Evolutionary conservation across 2,888 invertebrate genomes (phyloP).

Genomic region (Carcina quercana): DNA sequence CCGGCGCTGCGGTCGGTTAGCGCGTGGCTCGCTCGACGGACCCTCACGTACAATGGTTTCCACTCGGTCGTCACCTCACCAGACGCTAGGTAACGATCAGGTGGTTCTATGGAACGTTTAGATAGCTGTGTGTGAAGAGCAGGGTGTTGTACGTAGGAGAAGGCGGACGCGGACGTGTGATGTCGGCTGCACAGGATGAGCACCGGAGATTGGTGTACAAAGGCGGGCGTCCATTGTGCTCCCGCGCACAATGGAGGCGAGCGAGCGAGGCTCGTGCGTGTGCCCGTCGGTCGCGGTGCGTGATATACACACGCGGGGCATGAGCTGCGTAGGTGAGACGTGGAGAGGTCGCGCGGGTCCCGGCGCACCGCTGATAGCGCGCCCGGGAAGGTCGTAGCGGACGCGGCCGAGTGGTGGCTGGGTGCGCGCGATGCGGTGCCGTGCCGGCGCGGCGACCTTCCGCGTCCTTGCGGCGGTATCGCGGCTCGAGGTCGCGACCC

Average conservation of each 20-base stretch:
- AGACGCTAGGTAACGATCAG: too few species aligned
- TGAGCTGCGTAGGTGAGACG: constrained; percentile 22
- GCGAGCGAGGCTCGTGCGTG: neutral
- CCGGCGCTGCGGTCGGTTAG: too few species aligned
- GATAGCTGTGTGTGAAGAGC: too few species aligned
- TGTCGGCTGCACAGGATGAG: constrained; percentile 9
- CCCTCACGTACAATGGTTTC: too few species aligned
- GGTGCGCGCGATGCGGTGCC: constrained; percentile 2
- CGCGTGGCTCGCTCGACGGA: too few species aligned
- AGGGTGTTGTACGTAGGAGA: too few species aligned
- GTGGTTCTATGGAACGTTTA: too few species aligned
- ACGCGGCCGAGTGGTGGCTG: constrained; percentile 15
- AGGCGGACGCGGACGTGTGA: too few species aligned
- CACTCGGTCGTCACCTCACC: too few species aligned
- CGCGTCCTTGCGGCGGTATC: constrained; percentile 47
- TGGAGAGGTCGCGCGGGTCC: constrained; percentile 24
- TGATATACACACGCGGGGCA: constrained; percentile 28
- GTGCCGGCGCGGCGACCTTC: constrained; percentile 42
- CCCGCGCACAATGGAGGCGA: neutral
- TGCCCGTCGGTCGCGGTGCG: constrained; percentile 14
- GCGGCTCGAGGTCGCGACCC: constrained; percentile 49
- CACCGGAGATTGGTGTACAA: constrained; percentile 6
- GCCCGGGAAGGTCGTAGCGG: constrained; percentile 40
- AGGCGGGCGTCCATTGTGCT: constrained; percentile 1
- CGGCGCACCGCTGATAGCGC: constrained; percentile 26